These are phyloP conservation scores for Jaculus jaculus DNA, from an alignment of 2,113 vertebrate genomes.

Conservation along the genomic window DNA sequence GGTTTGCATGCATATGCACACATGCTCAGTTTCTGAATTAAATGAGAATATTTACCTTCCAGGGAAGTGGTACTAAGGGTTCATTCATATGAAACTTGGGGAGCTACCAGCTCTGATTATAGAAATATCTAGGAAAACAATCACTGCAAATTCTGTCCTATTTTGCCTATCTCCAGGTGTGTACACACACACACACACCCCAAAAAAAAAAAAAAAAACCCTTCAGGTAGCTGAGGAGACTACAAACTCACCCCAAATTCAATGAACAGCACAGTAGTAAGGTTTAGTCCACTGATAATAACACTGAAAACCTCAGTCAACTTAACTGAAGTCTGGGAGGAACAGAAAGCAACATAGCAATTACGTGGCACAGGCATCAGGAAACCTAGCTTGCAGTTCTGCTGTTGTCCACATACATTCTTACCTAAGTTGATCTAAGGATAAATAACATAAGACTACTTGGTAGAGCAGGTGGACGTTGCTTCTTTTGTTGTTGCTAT, in stretches of 20 bases:
- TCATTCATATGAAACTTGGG: background rate
- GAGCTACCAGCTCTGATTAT: background rate
- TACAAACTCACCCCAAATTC: background rate
- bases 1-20: background rate
- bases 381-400: background rate
- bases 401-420: background rate
- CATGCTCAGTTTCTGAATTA: background rate
- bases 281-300: background rate
- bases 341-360: background rate
- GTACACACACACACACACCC: background rate
- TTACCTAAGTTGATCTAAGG: background rate
- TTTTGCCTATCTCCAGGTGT: background rate
- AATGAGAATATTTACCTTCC: conserved; percentile 1
- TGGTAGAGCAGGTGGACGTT: background rate
- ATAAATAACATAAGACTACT: background rate
- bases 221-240: background rate
- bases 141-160: background rate
- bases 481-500: background rate
- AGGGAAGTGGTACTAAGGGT: background rate
- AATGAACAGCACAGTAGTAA: background rate
- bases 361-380: background rate
- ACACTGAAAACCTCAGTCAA: background rate
- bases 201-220: too few relatives aligned
- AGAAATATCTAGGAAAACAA: background rate
- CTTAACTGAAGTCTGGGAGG: background rate